These are phyloP conservation scores for human DNA, from an alignment of 2,113 vertebrate genomes.

Conservation along the genomic window GRCh38 chr3:181249001-181249500, in stretches of 20 bases:
- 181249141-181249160: neutral
- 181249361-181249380: too few species aligned
- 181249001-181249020: neutral
- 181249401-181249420: too few species aligned
- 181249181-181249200: neutral
- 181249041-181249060: neutral
- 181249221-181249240: neutral
- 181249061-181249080: neutral
- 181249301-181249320: neutral
- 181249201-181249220: constrained; percentile 34
- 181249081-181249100: neutral
- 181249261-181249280: neutral
- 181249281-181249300: neutral
- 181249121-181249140: neutral
- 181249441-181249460: too few species aligned
- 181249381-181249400: too few species aligned
- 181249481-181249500: too few species aligned
- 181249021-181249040: neutral
- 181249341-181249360: too few species aligned
- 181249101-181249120: neutral
- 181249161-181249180: constrained; percentile 10
- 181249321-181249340: too few species aligned
- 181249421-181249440: too few species aligned
- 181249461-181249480: too few species aligned
- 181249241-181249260: neutral